A percentile compares a stretch with the other conserved stretches of the same genome.
Conservation (phyloP, 2,113 vertebrate species). For the Brienomyrus brachyistius region DNA sequence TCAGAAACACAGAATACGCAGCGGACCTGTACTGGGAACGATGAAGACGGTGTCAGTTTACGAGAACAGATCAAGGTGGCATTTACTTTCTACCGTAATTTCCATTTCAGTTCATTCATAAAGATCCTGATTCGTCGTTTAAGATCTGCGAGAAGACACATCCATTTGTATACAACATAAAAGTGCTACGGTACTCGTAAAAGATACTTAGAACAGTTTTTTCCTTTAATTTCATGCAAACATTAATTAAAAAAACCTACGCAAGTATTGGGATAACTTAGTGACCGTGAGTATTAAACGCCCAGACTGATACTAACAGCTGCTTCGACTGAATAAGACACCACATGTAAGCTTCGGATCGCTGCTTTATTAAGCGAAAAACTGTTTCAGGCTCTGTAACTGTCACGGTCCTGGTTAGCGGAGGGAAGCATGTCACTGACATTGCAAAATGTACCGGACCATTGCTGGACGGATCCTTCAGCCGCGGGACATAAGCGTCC, state of each 20-base stretch:
- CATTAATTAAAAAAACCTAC: background rate
- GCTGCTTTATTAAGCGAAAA: background rate
- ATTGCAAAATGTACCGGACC: background rate
- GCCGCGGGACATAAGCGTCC: background rate
- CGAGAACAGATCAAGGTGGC: background rate
- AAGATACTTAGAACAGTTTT: background rate
- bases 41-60: background rate
- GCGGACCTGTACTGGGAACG: background rate
- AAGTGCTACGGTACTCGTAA: background rate
- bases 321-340: background rate
- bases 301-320: background rate
- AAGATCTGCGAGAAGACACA: background rate
- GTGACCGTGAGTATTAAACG: background rate
- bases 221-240: background rate
- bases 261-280: background rate
- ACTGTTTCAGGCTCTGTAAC: background rate
- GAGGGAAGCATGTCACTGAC: background rate
- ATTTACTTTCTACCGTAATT: background rate
- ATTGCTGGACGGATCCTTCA: background rate
- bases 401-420: background rate
- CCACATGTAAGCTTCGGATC: background rate
- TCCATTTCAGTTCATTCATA: background rate
- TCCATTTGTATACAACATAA: background rate
- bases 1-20: background rate
- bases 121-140: background rate